Base-by-base conservation (phyloP, 2,113 vertebrate genomes). In the Embiotoca jacksoni region DNA sequence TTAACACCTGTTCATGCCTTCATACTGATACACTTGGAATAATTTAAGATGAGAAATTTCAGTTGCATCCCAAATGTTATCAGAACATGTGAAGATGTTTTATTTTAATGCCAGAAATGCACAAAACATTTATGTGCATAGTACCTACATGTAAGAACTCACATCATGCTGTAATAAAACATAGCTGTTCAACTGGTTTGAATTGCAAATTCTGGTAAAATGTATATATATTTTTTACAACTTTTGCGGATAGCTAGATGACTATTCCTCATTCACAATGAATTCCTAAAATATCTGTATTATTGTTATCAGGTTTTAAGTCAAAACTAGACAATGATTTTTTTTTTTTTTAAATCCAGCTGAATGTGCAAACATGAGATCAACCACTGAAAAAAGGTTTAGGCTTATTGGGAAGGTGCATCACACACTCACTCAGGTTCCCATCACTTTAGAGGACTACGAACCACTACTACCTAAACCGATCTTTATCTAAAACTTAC, bases 1-100 rank as follows among this genome's bases (percentile, higher is more conserved):
- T 73, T 77, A 82, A 84, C 92, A 93, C 92, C 91, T 93, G 89
- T 83, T 92, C 80, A 68, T 67, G 52, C 13, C 70, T 32, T 88
- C 88, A 93, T 85, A 88, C 54, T 89, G 69, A 83, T 85, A 84
- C 86, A 91, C 75, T 62, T 14, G 6, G 11, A 53, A 61, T 32
- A 69, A 46, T 35, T 49, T 37, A 15, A 77, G 55, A 47, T 7
- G 23, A 52, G 16, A 59, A 39, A 52, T n/a, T 63, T 31, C n/a
- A 66, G 30, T 6, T 75, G 13, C 15, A 41, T 23, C 13, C 55
- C 36, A 31, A 62, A 8, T 32, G 13, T 78, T 23, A 30, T 71
- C 7, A 47, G 35, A 47, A 6, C 8, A 44, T 10, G 11, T 44
- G 11, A 9, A 44, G 11, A 10, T 44, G 41, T 4, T 75, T 15